Evolutionary conservation across 2,797 vertebrate genomes (phyloP).

Genomic region (Enteromius afrohamiltoni): DNA sequence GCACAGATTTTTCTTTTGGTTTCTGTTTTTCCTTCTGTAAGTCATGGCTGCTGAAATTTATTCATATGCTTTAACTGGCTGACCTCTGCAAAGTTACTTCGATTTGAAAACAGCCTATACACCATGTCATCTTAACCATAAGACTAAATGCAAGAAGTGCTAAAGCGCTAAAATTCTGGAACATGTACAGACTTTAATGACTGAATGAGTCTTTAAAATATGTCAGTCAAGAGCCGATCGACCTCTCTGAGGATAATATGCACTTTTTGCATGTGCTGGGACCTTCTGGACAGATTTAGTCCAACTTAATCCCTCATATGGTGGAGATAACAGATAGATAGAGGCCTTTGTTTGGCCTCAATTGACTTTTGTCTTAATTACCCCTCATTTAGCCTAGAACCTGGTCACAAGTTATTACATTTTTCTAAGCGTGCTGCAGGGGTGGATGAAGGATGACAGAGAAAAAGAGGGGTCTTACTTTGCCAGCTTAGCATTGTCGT

Average conservation of each 20-base stretch:
- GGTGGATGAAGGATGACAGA: slow-evolving; percentile 29
- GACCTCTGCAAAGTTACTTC: slow-evolving; percentile 16
- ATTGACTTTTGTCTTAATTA: slow-evolving; percentile 24
- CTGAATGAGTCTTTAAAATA: not conserved
- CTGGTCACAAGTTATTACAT: not conserved
- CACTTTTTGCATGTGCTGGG: slow-evolving; percentile 62
- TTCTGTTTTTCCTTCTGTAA: slow-evolving; percentile 11
- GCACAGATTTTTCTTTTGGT: slow-evolving; percentile 38
- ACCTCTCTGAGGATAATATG: slow-evolving; percentile 62
- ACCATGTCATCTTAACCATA: not conserved
- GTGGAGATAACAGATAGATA: slow-evolving; percentile 38
- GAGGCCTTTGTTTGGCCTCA: slow-evolving; percentile 1
- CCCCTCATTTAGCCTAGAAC: not conserved
- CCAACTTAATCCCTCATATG: slow-evolving; percentile 63
- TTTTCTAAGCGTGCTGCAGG: not conserved
- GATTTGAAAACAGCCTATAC: slow-evolving; percentile 14
- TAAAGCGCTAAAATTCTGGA: slow-evolving; percentile 6
- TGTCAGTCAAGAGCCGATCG: slow-evolving; percentile 34
- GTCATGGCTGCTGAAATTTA: slow-evolving; percentile 7
- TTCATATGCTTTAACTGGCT: slow-evolving; percentile 19
- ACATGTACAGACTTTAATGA: not conserved
- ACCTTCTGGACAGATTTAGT: slow-evolving; percentile 63
- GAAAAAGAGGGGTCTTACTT: slow-evolving; percentile 82
- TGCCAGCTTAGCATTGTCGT: slow-evolving; percentile 92
- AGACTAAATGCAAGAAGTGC: slow-evolving; percentile 4